A percentile compares a stretch with the other conserved stretches of the same genome.
Conservation (phyloP, 2,797 vertebrate genomes). For the Balearica regulorum region DNA sequence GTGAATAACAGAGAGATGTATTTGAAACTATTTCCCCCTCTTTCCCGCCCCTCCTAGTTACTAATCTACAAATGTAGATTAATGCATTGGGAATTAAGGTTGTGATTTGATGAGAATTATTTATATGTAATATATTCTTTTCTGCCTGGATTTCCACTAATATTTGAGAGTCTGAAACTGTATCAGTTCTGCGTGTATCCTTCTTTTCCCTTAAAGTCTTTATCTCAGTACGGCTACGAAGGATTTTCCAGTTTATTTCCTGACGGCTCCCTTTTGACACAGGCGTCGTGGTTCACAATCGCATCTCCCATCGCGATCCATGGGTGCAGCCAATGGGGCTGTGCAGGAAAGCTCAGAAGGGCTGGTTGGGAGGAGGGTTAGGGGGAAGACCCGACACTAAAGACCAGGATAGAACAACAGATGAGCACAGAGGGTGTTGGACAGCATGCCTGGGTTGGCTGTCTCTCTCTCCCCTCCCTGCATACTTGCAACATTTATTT, state of each 20-base stretch:
- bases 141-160: not conserved
- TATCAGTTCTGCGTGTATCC: rapidly evolving
- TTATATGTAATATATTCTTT: not conserved
- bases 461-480: too few relatives aligned
- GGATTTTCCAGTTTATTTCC: not conserved
- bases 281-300: rapidly evolving
- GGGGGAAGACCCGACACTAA: rapidly evolving
- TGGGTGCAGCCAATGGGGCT: not conserved
- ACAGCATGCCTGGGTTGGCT: not conserved
- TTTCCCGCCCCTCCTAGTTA: rapidly evolving
- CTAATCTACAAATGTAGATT: not conserved
- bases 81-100: not conserved
- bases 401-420: not conserved
- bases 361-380: not conserved
- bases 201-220: not conserved
- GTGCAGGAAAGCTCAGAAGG: not conserved
- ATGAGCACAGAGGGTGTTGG: too few relatives aligned
- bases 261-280: not conserved
- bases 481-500: not conserved
- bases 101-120: not conserved
- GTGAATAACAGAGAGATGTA: not conserved
- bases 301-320: not conserved
- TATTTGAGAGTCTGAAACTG: not conserved
- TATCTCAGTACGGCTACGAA: rapidly evolving
- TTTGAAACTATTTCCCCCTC: rapidly evolving